These are phyloP conservation scores for Heliconius nattereri DNA, from an alignment of 1,140 invertebrate species.

Conservation along the genomic window DNA sequence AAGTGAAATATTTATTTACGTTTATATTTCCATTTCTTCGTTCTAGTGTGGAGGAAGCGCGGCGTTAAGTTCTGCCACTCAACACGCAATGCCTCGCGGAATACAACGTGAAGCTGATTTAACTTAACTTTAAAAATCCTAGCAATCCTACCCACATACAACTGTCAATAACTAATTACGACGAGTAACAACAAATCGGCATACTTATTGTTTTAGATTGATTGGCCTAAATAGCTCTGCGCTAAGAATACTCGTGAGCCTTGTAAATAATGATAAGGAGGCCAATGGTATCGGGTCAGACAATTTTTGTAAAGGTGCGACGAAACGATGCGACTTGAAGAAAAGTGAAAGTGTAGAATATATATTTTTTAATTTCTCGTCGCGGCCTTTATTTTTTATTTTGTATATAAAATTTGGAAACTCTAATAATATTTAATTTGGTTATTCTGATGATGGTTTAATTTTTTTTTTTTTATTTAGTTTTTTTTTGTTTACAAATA, in stretches of 20 bases:
- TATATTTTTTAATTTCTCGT: slow-evolving; percentile 52
- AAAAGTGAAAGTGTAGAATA: slow-evolving; percentile 67
- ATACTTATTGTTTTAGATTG: slow-evolving; percentile 15
- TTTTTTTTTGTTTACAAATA: background rate
- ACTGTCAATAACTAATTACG: background rate
- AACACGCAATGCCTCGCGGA: too few relatives aligned
- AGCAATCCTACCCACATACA: too few relatives aligned
- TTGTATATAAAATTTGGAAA: background rate
- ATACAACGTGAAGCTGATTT: too few relatives aligned
- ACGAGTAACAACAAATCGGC: background rate
- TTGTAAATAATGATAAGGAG: slow-evolving; percentile 24
- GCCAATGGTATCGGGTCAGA: slow-evolving; percentile 35
- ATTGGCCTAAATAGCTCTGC: slow-evolving; percentile 17
- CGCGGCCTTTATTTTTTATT: background rate
- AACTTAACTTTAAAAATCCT: too few relatives aligned
- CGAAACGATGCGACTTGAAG: slow-evolving; percentile 18
- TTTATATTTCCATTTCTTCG: too few relatives aligned
- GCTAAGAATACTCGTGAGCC: slow-evolving; percentile 15
- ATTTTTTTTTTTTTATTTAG: background rate
- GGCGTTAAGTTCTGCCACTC: too few relatives aligned
- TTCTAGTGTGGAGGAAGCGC: too few relatives aligned
- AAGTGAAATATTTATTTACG: too few relatives aligned
- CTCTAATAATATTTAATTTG: background rate
- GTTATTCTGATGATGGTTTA: background rate
- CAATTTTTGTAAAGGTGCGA: slow-evolving; percentile 34